Base-by-base conservation (phyloP, 2,797 vertebrate genomes). In the Halcyon leucocephala region DNA sequence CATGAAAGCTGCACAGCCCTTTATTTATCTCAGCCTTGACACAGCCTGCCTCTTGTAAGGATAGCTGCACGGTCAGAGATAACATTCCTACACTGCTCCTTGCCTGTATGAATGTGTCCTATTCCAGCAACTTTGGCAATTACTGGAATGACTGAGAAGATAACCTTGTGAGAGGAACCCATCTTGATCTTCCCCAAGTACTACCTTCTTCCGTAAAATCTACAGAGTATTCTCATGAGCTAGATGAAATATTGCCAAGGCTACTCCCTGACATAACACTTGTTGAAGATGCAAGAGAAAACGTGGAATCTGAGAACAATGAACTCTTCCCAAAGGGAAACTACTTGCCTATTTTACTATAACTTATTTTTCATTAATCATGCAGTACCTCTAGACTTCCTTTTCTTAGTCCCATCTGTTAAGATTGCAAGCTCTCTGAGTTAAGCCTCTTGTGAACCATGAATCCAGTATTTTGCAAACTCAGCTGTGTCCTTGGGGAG, bases 1-100 rank as follows among this genome's bases (percentile, higher is more conserved):
- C 14, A 18, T 20, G 29, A 90, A 80, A 90, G 79, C 77, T 96
- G 90, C 93, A 95, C 79, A 54, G 49, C 25, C 44, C 37, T 89
- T 87, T 65, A 54, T 62, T 92, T 95, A 90, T 82, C 66, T 92
- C 72, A 76, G 67, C 76, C 67, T 83, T 74, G 71, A 90, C 80
- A 70, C 21, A 64, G 86, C 58, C 79, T 92, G 77, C 48, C 64
- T 95, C 72, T 65, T 74, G 70, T 77, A 82, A 87, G 91, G 80
- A 41, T 44, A 67, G 70, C 49, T 1, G 0, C 6, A 57, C 10
- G 42, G 92, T 57, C 7, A 35, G 24, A 81, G 74, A 90, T 48
- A 90, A 90, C 48, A 69, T 79, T 64, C 67, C 73, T 48, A 41
- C 4, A 11, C 51, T 8, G 1, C 79, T 86, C 79, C 82, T 90